Percentiles rank a stretch among this genome's conserved stretches.
Conservation (phyloP, 1,140 invertebrate species). For the Camponotus floridanus region DNA sequence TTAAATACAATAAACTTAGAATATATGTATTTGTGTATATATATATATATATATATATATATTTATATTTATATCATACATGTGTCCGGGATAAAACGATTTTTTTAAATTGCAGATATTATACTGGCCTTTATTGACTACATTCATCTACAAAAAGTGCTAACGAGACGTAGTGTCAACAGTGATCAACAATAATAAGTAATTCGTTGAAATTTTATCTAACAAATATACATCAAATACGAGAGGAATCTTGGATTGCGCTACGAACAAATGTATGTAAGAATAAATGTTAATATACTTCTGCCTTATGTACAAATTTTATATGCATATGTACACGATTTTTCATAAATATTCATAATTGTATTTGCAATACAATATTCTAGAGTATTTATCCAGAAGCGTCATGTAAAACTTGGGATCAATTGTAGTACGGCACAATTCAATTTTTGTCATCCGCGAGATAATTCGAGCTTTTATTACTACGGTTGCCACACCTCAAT, state of each 20-base stretch:
- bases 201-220: neutral
- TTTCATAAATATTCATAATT: neutral
- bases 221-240: neutral
- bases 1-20: conserved; percentile 56
- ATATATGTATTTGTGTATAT: neutral
- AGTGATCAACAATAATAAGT: conserved; percentile 32
- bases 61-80: conserved; percentile 24
- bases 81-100: conserved; percentile 64
- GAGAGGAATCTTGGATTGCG: neutral
- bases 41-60: neutral
- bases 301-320: conserved; percentile 31
- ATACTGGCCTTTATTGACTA: conserved; percentile 77
- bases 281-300: neutral
- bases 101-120: conserved; percentile 52
- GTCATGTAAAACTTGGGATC: neutral
- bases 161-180: conserved; percentile 58
- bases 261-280: conserved; percentile 22
- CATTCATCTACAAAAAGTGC: conserved; percentile 58
- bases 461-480: neutral
- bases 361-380: neutral
- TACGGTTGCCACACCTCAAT: neutral
- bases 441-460: neutral
- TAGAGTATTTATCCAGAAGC: neutral
- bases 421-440: conserved; percentile 1
- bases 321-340: conserved; percentile 9